Evolutionary conservation across 2,888 invertebrate species (phyloP).

Genomic region (Scrobipalpa costella): DNA sequence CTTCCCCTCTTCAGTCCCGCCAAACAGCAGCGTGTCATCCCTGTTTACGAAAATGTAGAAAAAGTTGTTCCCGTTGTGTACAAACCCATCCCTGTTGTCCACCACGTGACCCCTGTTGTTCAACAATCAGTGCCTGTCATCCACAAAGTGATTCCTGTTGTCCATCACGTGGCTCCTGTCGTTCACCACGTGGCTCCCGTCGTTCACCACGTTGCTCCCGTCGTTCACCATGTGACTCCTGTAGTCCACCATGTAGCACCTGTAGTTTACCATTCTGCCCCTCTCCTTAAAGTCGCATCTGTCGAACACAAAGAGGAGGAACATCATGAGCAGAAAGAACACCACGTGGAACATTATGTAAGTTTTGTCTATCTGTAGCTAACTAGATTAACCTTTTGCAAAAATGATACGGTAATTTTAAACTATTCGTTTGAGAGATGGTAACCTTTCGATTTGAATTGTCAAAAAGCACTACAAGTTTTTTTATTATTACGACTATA

Average conservation of each 20-base stretch:
- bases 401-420: neutral
- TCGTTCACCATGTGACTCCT: conserved; percentile 29
- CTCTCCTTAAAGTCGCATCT: conserved; percentile 31
- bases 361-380: conserved; percentile 32
- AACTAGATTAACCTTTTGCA: neutral
- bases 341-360: conserved; percentile 53
- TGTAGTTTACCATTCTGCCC: conserved; percentile 37
- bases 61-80: conserved; percentile 2
- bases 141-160: conserved; percentile 30
- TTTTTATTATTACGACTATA: neutral
- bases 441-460: neutral
- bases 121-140: conserved; percentile 28
- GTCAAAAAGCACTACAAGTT: neutral
- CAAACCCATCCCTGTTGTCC: conserved; percentile 27
- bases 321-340: conserved; percentile 42
- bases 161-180: conserved; percentile 25
- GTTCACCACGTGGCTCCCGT: conserved; percentile 32
- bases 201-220: conserved; percentile 27
- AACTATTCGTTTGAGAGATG: neutral
- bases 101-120: conserved; percentile 29
- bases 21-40: conserved; percentile 26
- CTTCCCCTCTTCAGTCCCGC: neutral
- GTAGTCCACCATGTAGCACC: conserved; percentile 38
- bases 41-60: conserved; percentile 15
- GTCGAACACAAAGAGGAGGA: conserved; percentile 24